Conservation (phyloP, 2,797 vertebrate genomes). For the Lacerta viridis region DNA sequence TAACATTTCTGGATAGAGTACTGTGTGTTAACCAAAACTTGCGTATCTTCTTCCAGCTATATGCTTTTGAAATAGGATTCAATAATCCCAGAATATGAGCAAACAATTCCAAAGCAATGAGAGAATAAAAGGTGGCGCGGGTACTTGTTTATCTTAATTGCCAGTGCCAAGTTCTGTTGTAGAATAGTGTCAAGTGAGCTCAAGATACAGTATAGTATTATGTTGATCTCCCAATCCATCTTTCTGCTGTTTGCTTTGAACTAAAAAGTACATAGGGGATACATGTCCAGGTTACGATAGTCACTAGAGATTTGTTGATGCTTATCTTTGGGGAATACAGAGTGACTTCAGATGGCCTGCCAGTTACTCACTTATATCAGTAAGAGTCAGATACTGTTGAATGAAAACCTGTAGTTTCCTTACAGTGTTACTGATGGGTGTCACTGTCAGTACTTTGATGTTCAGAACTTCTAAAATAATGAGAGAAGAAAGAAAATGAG, state of each 20-base stretch:
- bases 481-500: background rate
- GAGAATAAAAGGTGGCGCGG: background rate
- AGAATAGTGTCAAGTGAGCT: background rate
- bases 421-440: slow-evolving; percentile 26
- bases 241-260: background rate
- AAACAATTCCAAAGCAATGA: background rate
- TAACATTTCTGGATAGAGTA: slow-evolving; percentile 11
- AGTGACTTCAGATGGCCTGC: slow-evolving; percentile 35
- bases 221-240: background rate
- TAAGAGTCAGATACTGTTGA: slow-evolving; percentile 19
- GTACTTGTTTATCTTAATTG: background rate
- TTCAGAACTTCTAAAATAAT: background rate
- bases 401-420: slow-evolving; percentile 24
- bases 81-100: background rate
- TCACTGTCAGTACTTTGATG: slow-evolving; percentile 25
- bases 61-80: background rate
- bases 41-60: background rate
- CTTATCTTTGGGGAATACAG: slow-evolving; percentile 28
- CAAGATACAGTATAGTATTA: too few species aligned
- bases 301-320: slow-evolving; percentile 4
- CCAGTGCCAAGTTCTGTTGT: background rate
- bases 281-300: background rate
- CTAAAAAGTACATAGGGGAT: slow-evolving; percentile 2
- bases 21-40: slow-evolving; percentile 29
- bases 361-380: slow-evolving; percentile 25